phyloP scores from a whole-genome alignment of 2,888 invertebrate genomes.

The Eupithecia insigniata region DNA sequence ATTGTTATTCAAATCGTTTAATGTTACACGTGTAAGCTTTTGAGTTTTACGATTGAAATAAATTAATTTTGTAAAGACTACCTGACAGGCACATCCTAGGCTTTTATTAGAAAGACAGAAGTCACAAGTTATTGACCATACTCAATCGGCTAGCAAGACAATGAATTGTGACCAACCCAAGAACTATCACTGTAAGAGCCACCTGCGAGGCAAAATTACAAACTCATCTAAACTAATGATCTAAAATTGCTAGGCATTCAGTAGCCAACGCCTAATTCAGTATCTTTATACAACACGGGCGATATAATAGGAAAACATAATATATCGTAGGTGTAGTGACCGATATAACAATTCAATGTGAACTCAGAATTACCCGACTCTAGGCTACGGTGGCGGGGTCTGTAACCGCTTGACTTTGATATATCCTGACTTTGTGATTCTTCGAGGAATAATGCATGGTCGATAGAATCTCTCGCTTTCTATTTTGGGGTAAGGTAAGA shows the following conservation, averaged over 20 bases:
- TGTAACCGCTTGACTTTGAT: constrained; percentile 62
- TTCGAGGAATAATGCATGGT: not conserved
- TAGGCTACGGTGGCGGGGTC: constrained; percentile 49
- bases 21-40: constrained; percentile 6
- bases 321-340: constrained; percentile 48
- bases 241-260: not conserved
- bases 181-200: not conserved
- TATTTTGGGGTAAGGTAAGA: not conserved
- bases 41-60: not conserved
- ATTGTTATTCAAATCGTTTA: not conserved
- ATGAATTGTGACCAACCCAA: not conserved
- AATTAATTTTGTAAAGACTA: not conserved
- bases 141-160: not conserved
- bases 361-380: constrained; percentile 45
- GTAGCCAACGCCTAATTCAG: not conserved
- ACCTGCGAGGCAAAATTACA: not conserved
- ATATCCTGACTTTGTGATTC: constrained; percentile 40
- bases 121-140: not conserved
- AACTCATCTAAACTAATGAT: not conserved
- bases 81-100: not conserved
- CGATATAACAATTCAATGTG: constrained; percentile 52
- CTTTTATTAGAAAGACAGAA: not conserved
- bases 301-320: constrained; percentile 58
- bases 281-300: constrained; percentile 7
- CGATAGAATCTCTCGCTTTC: not conserved